Conservation (phyloP, 37 sponge, comb jelly and placozoan genomes). For the Eunapius fragilis region DNA sequence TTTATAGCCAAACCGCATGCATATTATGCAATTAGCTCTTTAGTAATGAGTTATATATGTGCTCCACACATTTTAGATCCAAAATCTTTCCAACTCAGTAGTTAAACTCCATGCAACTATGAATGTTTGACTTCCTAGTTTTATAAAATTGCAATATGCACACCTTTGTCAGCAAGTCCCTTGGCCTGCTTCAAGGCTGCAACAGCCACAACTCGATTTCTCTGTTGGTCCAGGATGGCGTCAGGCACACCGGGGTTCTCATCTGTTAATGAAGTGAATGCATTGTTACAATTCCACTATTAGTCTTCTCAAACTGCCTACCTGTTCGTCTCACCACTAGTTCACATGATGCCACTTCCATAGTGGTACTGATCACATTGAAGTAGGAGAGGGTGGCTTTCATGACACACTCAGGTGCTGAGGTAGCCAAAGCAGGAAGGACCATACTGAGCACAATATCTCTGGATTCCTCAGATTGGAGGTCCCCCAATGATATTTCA, state of each 20-base stretch:
- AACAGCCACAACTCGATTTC: constrained; percentile 69
- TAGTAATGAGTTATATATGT: too few species aligned
- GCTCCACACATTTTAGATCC: too few species aligned
- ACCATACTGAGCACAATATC: constrained; percentile 81
- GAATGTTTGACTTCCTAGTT: too few species aligned
- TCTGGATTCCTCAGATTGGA: constrained; percentile 92
- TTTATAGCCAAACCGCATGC: too few species aligned
- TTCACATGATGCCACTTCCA: constrained; percentile 48
- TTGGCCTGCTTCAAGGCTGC: constrained; percentile 72
- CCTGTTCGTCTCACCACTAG: constrained; percentile 53
- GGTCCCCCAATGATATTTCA: constrained; percentile 80
- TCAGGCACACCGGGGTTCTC: constrained; percentile 42
- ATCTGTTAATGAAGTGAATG: constrained; percentile 26
- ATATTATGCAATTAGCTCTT: too few species aligned
- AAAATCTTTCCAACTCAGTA: too few species aligned
- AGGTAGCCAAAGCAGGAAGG: constrained; percentile 50
- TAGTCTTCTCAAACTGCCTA: too few species aligned
- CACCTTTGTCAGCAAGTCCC: constrained; percentile 59
- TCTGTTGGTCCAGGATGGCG: constrained; percentile 62
- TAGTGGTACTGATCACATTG: constrained; percentile 79
- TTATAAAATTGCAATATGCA: neutral
- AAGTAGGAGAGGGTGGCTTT: constrained; percentile 76
- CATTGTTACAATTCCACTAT: too few species aligned
- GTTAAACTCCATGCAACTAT: too few species aligned
- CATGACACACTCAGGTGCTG: constrained; percentile 18